Evolutionary conservation across 2,113 vertebrate genomes (phyloP).

Genomic region (Cochlearius cochlearius): DNA sequence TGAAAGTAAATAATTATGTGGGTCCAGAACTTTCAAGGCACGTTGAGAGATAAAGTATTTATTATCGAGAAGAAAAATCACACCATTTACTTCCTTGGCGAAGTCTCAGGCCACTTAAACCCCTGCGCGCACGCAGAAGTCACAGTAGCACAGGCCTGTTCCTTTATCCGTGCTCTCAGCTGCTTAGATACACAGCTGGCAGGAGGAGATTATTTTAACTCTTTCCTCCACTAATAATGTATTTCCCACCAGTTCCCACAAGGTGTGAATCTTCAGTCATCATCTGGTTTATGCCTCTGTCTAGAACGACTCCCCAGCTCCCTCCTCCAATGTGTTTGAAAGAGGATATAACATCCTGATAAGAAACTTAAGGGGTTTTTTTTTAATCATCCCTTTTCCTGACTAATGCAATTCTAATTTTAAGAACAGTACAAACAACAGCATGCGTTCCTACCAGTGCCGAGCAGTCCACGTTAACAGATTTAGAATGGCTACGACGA

Average conservation of each 20-base stretch:
- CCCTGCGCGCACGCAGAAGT: not conserved
- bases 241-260: not conserved
- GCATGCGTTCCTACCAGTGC: not conserved
- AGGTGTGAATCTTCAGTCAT: not conserved
- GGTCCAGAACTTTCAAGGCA: not conserved
- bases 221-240: not conserved
- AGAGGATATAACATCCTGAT: not conserved
- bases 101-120: not conserved
- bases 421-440: not conserved
- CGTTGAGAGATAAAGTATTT: not conserved
- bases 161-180: not conserved
- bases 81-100: not conserved
- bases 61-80: not conserved
- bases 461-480: too few species aligned
- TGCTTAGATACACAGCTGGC: not conserved
- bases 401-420: not conserved
- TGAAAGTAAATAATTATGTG: accelerated
- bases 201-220: not conserved
- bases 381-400: not conserved
- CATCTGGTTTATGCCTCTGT: not conserved
- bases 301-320: accelerated
- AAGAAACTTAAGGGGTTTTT: not conserved
- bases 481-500: accelerated
- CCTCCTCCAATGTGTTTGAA: not conserved
- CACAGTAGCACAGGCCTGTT: not conserved